Base-by-base conservation (phyloP, 1,140 invertebrate genomes). In the Proales similis region DNA sequence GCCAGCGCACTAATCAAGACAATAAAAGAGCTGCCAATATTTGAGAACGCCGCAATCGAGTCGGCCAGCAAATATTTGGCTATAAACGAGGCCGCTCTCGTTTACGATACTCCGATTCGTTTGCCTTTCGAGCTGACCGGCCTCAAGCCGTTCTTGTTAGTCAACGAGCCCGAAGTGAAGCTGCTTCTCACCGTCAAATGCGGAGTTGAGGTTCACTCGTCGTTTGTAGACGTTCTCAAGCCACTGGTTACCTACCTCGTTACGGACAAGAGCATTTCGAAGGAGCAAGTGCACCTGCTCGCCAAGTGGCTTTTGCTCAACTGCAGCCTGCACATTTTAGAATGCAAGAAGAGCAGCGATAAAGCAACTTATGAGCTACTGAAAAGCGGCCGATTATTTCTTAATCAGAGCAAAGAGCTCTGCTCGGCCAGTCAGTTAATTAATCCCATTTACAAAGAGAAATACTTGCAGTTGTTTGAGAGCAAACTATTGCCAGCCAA, bases 271-370 rank as follows among this genome's bases (percentile, higher is more conserved):
- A 42, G 36, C 17, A 42, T 47, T 7, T 11, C n/a, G n/a, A 36
- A 36, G 11, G 33, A 36, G n/a, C 46, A 62, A 45, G 39, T 62
- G 24, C 30, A 45, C 24, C 7, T 46, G 5, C 17, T 62, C 0
- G 61, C 45, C 14, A 63, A 48, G 49, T 63, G 61, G 61, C 27
- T 63, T 5, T 29, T 63, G 9, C 20, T 14, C 2, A 63, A 63
- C 22, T 63, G 61, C 49, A 36, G 32, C 17, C 36, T 20, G 19
- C 42, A 46, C 9, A 17, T 63, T 0, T 36, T 63, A 6, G 17
- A 6, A 24, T 42, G 24, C 2, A 39, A 7, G 3, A 42, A 57
- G 1, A 19, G 39, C n/a, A 27, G 14, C 20, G 61, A 63, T 22
- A 14, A 11, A 22, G 12, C 26, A 9, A 22, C 19, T 20, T 11